A percentile compares a stretch with the other conserved stretches of the same genome.
phyloP scores from a whole-genome alignment of 2,797 vertebrate genomes.

The Manis javanica region DNA sequence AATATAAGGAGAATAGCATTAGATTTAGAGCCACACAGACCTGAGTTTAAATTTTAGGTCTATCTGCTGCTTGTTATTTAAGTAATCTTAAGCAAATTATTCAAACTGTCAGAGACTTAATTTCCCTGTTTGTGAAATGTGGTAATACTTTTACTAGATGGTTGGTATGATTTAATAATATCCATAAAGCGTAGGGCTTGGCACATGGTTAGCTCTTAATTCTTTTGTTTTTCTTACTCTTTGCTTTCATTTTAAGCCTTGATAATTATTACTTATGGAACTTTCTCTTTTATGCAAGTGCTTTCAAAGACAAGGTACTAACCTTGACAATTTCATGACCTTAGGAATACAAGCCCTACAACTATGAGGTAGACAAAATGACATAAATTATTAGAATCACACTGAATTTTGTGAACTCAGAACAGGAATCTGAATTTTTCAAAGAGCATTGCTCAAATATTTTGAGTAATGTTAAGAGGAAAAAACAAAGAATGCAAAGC shows the following conservation, averaged over 20 bases:
- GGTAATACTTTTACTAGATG: not conserved
- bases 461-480: not conserved
- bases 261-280: constrained; percentile 13
- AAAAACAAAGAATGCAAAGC: not conserved
- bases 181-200: not conserved
- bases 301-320: constrained; percentile 34
- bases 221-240: not conserved
- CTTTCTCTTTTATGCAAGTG: not conserved
- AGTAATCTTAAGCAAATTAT: not conserved
- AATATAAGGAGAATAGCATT: not conserved
- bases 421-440: constrained; percentile 25
- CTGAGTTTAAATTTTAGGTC: not conserved
- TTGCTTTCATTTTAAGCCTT: not conserved
- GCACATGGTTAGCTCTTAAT: not conserved
- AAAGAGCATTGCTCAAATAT: not conserved
- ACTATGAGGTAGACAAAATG: not conserved
- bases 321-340: not conserved
- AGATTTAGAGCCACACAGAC: not conserved
- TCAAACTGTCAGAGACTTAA: not conserved
- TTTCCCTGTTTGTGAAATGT: not conserved
- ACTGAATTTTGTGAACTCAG: not conserved
- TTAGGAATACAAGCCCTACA: not conserved
- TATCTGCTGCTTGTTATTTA: not conserved
- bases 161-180: not conserved
- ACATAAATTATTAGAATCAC: not conserved